phyloP scores from a whole-genome alignment of 2,797 vertebrate genomes.

The Caiman crocodilus region DNA sequence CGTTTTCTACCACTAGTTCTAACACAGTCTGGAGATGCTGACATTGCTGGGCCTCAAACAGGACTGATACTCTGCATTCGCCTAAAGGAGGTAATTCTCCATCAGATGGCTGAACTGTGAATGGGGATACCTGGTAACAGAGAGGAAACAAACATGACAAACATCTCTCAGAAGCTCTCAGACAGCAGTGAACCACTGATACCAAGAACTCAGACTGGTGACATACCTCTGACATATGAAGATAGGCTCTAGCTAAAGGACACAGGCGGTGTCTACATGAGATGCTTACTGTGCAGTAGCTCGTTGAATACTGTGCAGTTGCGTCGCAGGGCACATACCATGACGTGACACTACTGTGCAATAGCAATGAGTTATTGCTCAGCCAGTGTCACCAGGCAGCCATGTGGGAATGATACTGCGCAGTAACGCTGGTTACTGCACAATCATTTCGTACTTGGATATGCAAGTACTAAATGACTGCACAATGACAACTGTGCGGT shows the following conservation, averaged over 20 bases:
- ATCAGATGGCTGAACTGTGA: slow-evolving; percentile 82
- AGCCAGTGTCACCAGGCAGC: no score
- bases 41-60: slow-evolving; percentile 82
- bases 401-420: no score
- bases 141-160: not conserved
- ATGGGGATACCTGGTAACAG: slow-evolving; percentile 74
- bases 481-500: no score
- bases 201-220: not conserved
- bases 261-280: not conserved
- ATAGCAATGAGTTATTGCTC: no score
- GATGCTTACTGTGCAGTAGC: no score
- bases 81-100: slow-evolving; percentile 86
- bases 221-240: fast-evolving
- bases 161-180: not conserved
- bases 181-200: slow-evolving; percentile 1
- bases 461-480: no score
- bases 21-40: slow-evolving; percentile 87
- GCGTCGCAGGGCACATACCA: no score
- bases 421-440: no score
- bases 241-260: not conserved
- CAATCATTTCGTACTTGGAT: no score
- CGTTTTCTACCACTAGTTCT: slow-evolving; percentile 88
- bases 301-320: no score
- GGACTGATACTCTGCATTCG: slow-evolving; percentile 80
- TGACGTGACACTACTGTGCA: no score